These are phyloP conservation scores for Piscicola geometra DNA, from an alignment of 2,888 invertebrate species.

Conservation along the genomic window DNA sequence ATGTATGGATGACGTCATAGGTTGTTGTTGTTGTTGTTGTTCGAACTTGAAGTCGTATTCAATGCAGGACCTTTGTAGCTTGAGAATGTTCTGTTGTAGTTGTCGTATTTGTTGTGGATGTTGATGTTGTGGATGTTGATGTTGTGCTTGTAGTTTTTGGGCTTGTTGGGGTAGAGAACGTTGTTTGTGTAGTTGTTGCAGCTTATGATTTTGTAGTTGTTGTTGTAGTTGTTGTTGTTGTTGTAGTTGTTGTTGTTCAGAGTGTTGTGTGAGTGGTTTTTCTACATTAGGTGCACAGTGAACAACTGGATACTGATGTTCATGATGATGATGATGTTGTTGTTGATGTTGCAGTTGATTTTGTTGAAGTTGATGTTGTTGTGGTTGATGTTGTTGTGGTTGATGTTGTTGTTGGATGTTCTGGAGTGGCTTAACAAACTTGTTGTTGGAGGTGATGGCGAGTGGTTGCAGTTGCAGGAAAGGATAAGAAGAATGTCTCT, in stretches of 20 bases:
- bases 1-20: no score
- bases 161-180: not conserved
- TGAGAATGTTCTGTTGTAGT: slow-evolving; percentile 2
- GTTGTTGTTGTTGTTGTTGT: not conserved
- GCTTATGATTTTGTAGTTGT: not conserved
- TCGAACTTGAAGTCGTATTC: not conserved
- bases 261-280: no score
- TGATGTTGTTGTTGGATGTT: not conserved
- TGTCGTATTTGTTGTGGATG: not conserved
- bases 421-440: not conserved
- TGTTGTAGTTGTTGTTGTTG: slow-evolving; percentile 21
- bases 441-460: not conserved
- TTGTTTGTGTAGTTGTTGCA: not conserved
- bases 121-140: not conserved
- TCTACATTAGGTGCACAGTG: no score
- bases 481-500: not conserved
- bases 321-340: not conserved
- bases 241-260: not conserved
- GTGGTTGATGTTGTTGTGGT: not conserved
- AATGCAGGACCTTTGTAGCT: not conserved
- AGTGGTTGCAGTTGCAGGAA: no score
- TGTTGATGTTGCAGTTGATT: not conserved
- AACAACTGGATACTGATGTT: not conserved
- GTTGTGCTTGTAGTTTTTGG: not conserved
- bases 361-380: not conserved